A percentile compares a stretch with the other conserved stretches of the same genome.
Conservation (phyloP, 2,113 vertebrate genomes). For the Marcusenius ussheri region DNA sequence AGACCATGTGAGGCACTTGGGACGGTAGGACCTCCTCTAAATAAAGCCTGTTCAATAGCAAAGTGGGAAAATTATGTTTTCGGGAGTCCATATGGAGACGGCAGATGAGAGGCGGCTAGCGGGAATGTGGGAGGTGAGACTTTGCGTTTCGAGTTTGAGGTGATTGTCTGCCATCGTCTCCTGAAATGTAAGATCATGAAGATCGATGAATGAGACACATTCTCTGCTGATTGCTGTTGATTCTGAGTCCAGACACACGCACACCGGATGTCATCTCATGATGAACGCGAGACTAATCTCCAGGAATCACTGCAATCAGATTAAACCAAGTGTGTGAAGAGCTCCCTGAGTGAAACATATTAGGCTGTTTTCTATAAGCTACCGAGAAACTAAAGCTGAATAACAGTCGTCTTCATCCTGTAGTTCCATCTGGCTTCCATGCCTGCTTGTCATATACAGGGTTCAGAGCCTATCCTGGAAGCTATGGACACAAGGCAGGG, state of each 20-base stretch:
- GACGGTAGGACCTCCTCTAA: neutral
- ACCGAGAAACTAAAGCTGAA: neutral
- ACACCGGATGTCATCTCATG: neutral
- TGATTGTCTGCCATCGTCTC: neutral
- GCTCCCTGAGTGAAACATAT: neutral
- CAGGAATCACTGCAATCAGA: neutral
- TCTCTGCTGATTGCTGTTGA: neutral
- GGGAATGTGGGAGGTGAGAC: neutral
- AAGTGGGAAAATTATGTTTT: neutral
- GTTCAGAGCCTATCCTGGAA: neutral
- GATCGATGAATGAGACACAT: neutral
- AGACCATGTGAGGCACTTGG: neutral
- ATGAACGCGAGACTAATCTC: neutral
- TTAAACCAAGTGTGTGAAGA: neutral
- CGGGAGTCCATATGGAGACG: neutral
- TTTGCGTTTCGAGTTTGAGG: conserved; percentile 6
- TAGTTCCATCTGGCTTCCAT: neutral
- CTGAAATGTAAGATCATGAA: neutral
- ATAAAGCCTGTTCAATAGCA: neutral
- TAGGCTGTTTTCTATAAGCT: neutral
- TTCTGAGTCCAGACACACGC: neutral
- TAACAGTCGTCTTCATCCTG: neutral
- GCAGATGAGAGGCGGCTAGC: neutral
- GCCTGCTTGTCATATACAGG: neutral
- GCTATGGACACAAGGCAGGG: neutral